Evolutionary conservation across 2,888 invertebrate species (phyloP).

Genomic region (Sinhomidia bicolor): DNA sequence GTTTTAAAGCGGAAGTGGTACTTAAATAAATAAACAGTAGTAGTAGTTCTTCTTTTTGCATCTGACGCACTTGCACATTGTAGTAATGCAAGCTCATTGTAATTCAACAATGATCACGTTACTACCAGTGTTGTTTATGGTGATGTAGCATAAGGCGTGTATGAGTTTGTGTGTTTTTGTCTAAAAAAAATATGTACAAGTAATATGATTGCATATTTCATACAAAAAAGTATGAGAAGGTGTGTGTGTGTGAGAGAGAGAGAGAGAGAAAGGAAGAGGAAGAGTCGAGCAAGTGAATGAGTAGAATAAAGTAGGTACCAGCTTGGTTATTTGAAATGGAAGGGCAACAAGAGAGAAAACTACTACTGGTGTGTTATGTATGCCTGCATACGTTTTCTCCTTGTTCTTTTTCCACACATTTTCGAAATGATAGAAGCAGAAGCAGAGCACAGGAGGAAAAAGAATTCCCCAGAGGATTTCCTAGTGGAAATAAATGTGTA

Average conservation of each 20-base stretch:
- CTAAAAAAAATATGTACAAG: neutral
- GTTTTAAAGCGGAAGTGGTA: too few relatives aligned
- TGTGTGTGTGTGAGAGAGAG: too few relatives aligned
- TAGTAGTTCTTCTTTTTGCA: too few relatives aligned
- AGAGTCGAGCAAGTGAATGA: neutral
- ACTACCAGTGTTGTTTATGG: conserved; percentile 12
- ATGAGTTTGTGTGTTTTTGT: conserved; percentile 46
- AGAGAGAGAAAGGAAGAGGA: too few relatives aligned
- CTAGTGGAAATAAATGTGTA: conserved; percentile 80
- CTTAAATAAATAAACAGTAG: too few relatives aligned
- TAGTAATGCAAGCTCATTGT: neutral
- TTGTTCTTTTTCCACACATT: neutral
- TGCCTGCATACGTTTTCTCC: conserved; percentile 13
- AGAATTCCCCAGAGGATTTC: conserved; percentile 79
- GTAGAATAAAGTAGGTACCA: neutral
- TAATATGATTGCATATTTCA: conserved; percentile 79
- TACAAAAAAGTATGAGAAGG: conserved; percentile 67
- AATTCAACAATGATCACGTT: conserved; percentile 46
- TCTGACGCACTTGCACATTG: neutral
- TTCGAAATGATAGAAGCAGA: conserved; percentile 46
- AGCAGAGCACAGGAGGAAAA: conserved; percentile 76
- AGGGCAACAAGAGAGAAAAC: neutral
- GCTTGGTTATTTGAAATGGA: neutral
- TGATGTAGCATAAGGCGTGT: conserved; percentile 72
- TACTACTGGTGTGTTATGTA: neutral